Evolutionary conservation across 2,888 invertebrate genomes (phyloP).

Genomic region (Mythimna impura): DNA sequence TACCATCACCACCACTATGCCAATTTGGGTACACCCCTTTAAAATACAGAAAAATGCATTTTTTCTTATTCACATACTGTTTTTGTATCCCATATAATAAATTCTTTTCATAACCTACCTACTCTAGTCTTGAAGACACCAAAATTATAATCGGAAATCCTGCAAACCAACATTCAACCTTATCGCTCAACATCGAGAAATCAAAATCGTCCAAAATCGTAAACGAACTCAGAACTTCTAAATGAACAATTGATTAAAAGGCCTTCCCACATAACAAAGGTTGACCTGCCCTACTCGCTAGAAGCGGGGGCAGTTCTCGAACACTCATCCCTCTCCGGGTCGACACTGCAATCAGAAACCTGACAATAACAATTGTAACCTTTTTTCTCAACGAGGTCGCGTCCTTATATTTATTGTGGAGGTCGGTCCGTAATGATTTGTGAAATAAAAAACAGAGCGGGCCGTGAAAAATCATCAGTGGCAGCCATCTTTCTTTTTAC

Average conservation of each 20-base stretch:
- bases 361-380: slow-evolving; percentile 68
- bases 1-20: too few species aligned
- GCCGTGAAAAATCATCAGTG: slow-evolving; percentile 62
- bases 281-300: slow-evolving; percentile 24
- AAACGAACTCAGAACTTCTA: neutral
- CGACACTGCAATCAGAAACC: slow-evolving; percentile 67
- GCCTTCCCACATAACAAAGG: neutral
- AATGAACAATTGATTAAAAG: slow-evolving; percentile 2
- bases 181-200: neutral
- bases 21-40: too few species aligned
- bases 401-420: slow-evolving; percentile 53
- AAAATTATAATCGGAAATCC: too few species aligned
- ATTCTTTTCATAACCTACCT: too few species aligned
- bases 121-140: too few species aligned
- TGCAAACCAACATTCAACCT: neutral
- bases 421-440: slow-evolving; percentile 66
- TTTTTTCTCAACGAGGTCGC: slow-evolving; percentile 65
- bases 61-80: too few species aligned
- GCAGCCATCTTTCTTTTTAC: slow-evolving; percentile 68
- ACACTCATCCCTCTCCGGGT: slow-evolving; percentile 57
- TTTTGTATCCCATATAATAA: too few species aligned
- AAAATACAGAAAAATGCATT: too few species aligned
- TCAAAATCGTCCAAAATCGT: neutral
- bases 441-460: slow-evolving; percentile 68
- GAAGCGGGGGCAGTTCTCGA: slow-evolving; percentile 25